Base-by-base conservation (phyloP, 2,888 invertebrate species). In the Operophtera brumata region DNA sequence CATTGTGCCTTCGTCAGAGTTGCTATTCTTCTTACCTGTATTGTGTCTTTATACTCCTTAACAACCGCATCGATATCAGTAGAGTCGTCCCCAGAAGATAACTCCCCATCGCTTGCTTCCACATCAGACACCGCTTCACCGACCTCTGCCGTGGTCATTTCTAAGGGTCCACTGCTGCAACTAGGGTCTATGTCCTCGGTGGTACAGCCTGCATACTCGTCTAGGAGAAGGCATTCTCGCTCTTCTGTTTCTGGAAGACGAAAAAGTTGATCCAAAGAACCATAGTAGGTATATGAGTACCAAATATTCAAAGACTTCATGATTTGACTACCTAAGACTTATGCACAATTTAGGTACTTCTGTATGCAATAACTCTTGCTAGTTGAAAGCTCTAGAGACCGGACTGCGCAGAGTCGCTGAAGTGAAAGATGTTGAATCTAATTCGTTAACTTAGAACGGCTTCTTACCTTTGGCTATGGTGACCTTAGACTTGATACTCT, bases 41-140 rank as follows among this genome's bases (percentile, higher is more conserved):
- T 91, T 66, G 92, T 92, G 70, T 94, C 94, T 56, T 92, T 92
- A 70, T 95, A 95, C 72, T 95, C 95, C 70, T 94, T 94, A 0
- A 95, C 95, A 11, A 94, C 94, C 1, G 94, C 94, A 74, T 95
- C 95, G 49, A 95, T 94, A 69, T 95, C 95, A 1, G 95, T 95
- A 0, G 94, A 94, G 61, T 93, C 94, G 59, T 93, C 93, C 20
- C 89, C 90, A 1, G 90, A 90, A 2, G 88, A 84, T 20, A 87
- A 61, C n/a, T 93, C 93, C n/a, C 85, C 90, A 37, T 91, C 91
- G 62, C 92, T 92, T 13, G 89, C 93, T 57, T 87, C 87, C 0
- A 71, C 75, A 12, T 90, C 90, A 6, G 89, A 90, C 0, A 68
- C 75, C 0, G 77, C 79, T 35, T 87, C 86, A n/a, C 75, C 80